A percentile compares a stretch with the other conserved stretches of the same genome.
Conservation (phyloP, 37 sponge, comb jelly and placozoan genomes). For the Bolinopsis microptera region DNA sequence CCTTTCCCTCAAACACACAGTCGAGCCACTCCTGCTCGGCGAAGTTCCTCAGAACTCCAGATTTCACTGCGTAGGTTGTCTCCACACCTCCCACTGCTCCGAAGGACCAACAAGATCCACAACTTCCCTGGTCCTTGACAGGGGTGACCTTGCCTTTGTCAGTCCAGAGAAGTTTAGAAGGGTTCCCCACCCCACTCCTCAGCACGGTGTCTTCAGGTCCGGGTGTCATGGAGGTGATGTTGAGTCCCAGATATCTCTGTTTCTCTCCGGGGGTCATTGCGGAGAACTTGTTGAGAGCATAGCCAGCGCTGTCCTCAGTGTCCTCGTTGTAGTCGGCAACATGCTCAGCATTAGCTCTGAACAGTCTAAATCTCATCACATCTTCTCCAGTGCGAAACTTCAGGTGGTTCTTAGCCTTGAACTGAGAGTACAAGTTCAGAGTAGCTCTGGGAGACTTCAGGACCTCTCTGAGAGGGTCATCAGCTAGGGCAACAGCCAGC, state of each 20-base stretch:
- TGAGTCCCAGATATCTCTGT: constrained; percentile 4
- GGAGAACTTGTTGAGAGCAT: constrained; percentile 49
- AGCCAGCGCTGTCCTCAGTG: not conserved
- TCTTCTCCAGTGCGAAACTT: not conserved
- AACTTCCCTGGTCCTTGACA: constrained; percentile 52
- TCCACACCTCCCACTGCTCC: constrained; percentile 35
- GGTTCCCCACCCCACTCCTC: not conserved
- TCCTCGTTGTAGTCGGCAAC: constrained; percentile 59
- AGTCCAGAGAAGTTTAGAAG: constrained; percentile 1
- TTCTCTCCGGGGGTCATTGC: constrained; percentile 2
- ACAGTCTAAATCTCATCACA: not conserved
- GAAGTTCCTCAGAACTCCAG: constrained; percentile 40
- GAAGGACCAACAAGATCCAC: constrained; percentile 44
- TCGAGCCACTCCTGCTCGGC: constrained; percentile 54
- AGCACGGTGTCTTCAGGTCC: not conserved
- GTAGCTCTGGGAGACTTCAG: not conserved
- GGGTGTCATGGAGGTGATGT: not conserved
- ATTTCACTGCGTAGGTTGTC: not conserved
- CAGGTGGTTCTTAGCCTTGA: constrained; percentile 28
- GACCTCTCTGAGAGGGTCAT: not conserved
- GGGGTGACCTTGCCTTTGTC: not conserved
- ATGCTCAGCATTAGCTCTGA: not conserved
- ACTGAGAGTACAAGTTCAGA: not conserved
- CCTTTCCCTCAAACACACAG: not conserved
- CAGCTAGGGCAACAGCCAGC: not conserved